Percentiles rank a stretch among this genome's conserved stretches.
These are phyloP conservation scores for Morus bassanus DNA, from an alignment of 2,797 vertebrate genomes.

Conservation along the genomic window DNA sequence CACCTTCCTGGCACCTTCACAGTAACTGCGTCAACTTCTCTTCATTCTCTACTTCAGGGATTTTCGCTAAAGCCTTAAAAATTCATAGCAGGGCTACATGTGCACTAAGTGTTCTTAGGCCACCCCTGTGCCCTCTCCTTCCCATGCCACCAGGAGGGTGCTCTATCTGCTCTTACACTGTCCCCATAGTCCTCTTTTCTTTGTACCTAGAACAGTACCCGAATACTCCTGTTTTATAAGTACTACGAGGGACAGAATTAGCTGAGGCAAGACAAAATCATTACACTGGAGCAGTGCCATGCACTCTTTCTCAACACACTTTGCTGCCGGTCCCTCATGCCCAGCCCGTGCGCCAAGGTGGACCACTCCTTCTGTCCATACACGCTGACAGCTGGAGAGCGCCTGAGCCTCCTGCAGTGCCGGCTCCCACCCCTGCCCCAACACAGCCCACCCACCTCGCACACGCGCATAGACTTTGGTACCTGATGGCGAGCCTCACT, in stretches of 20 bases:
- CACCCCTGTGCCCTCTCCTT: not conserved
- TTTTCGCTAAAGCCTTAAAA: not conserved
- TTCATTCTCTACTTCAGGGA: not conserved
- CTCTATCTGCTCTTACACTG: not conserved
- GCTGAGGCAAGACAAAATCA: not conserved
- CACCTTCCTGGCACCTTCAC: not conserved
- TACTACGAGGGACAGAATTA: not conserved
- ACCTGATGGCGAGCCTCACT: not conserved
- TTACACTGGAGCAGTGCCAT: not conserved
- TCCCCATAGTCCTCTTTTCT: not conserved
- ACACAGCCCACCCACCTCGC: not conserved
- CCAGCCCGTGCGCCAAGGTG: not conserved
- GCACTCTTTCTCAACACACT: not conserved
- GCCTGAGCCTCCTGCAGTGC: not conserved
- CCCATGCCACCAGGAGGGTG: accelerated
- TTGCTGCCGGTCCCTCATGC: not conserved
- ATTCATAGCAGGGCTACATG: accelerated
- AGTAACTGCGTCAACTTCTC: not conserved
- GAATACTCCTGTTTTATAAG: not conserved
- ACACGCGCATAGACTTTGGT: accelerated
- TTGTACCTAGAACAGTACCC: not conserved
- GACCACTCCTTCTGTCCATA: not conserved
- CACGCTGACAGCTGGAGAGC: not conserved
- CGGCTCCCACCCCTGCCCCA: not conserved
- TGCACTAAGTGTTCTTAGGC: not conserved